Evolutionary conservation across 2,113 vertebrate genomes (phyloP).

Genomic region (Saccopteryx leptura): DNA sequence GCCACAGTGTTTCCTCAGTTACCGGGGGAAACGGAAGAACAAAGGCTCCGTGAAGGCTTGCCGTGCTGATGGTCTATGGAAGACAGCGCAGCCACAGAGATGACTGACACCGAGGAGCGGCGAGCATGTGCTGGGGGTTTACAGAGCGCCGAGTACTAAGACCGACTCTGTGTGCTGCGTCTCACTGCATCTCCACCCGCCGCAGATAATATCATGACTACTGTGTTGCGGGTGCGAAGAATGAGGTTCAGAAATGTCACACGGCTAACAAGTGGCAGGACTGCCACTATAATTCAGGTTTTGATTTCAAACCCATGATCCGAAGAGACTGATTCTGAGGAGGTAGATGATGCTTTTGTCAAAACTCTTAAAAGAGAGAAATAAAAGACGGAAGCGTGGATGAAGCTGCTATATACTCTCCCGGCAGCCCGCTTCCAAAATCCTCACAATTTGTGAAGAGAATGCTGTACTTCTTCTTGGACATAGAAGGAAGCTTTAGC

Average conservation of each 20-base stretch:
- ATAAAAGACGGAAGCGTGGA: background rate
- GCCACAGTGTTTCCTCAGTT: background rate
- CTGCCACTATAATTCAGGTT: background rate
- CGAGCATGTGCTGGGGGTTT: background rate
- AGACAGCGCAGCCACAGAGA: background rate
- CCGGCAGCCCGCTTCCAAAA: background rate
- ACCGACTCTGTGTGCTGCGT: rapidly evolving
- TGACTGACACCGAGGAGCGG: rapidly evolving
- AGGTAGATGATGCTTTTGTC: background rate
- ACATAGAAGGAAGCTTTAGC: background rate
- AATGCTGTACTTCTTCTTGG: background rate
- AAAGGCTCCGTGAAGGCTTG: background rate
- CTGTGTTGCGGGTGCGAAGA: background rate
- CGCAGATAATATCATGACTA: background rate
- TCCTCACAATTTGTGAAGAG: background rate
- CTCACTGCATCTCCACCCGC: background rate
- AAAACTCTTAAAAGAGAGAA: background rate
- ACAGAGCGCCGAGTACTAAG: rapidly evolving
- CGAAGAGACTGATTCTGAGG: background rate
- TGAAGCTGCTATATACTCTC: background rate
- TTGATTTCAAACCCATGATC: background rate
- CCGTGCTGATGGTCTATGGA: background rate
- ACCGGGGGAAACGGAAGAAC: background rate
- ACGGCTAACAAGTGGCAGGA: background rate
- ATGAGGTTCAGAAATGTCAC: background rate